Conservation (phyloP, 2,113 vertebrate genomes). For the Plectropomus leopardus region DNA sequence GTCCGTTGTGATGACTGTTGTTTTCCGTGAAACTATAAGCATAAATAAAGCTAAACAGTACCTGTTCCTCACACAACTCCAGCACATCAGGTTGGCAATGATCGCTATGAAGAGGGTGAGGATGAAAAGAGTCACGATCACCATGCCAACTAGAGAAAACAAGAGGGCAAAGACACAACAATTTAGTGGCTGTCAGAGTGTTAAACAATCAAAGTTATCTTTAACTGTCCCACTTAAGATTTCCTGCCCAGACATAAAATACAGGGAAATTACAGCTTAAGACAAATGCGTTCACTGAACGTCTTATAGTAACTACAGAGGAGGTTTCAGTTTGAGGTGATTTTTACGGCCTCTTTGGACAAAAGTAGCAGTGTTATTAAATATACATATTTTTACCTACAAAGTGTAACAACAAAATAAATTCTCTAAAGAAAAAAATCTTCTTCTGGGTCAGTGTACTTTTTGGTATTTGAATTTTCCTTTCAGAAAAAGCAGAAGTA, state of each 20-base stretch:
- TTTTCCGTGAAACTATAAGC: conserved; percentile 9
- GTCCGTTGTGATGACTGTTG: not conserved
- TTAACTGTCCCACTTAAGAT: not conserved
- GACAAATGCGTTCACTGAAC: not conserved
- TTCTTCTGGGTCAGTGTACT: no score
- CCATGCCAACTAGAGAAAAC: conserved; percentile 66
- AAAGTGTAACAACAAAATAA: no score
- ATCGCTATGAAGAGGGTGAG: conserved; percentile 54
- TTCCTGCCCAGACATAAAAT: not conserved
- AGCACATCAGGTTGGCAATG: conserved; percentile 78
- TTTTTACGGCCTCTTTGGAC: no score
- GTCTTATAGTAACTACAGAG: no score
- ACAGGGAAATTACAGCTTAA: not conserved
- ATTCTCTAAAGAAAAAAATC: no score
- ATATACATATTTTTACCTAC: no score
- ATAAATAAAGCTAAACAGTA: conserved; percentile 42
- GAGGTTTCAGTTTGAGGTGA: no score
- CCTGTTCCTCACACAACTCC: conserved; percentile 80
- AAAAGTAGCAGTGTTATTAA: no score
- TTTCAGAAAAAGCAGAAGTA: no score
- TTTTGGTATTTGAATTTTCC: no score
- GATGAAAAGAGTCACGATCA: conserved; percentile 55
- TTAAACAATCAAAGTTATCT: not conserved
- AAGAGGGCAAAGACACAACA: not conserved
- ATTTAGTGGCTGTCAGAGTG: not conserved